A percentile compares a stretch with the other conserved stretches of the same genome.
These are phyloP conservation scores for Nudaria mundana DNA, from an alignment of 2,888 invertebrate species.

Conservation along the genomic window DNA sequence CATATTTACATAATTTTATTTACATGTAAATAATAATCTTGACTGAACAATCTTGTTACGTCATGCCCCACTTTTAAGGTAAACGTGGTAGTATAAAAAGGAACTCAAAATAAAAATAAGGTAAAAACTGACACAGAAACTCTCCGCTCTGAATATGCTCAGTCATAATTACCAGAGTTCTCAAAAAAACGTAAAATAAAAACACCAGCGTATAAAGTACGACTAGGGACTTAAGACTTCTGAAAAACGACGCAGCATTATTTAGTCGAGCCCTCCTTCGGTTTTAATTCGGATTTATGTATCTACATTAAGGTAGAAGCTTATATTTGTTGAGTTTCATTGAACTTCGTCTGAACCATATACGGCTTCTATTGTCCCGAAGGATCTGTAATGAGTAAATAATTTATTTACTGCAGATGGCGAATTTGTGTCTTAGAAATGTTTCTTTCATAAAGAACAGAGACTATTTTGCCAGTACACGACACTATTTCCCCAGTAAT, in stretches of 20 bases:
- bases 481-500: no score
- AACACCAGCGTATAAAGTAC: conserved; percentile 63
- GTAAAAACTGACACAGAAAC: conserved; percentile 38
- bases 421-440: no score
- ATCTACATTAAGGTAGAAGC: conserved; percentile 69
- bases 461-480: no score
- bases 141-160: conserved; percentile 50
- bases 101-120: conserved; percentile 26
- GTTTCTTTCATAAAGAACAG: no score
- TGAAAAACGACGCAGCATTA: conserved; percentile 72
- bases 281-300: conserved; percentile 78
- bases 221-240: conserved; percentile 67
- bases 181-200: conserved; percentile 65
- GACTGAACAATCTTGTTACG: neutral
- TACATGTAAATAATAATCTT: no score
- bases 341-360: conserved; percentile 1
- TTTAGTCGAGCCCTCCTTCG: conserved; percentile 69
- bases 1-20: no score
- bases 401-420: neutral
- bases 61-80: conserved; percentile 1
- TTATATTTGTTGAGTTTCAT: conserved; percentile 50
- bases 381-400: neutral
- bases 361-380: neutral
- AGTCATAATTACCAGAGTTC: conserved; percentile 70
- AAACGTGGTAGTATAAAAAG: conserved; percentile 18